Evolutionary conservation across 2,113 vertebrate species (phyloP).

Genomic region (Leuciscus idus): DNA sequence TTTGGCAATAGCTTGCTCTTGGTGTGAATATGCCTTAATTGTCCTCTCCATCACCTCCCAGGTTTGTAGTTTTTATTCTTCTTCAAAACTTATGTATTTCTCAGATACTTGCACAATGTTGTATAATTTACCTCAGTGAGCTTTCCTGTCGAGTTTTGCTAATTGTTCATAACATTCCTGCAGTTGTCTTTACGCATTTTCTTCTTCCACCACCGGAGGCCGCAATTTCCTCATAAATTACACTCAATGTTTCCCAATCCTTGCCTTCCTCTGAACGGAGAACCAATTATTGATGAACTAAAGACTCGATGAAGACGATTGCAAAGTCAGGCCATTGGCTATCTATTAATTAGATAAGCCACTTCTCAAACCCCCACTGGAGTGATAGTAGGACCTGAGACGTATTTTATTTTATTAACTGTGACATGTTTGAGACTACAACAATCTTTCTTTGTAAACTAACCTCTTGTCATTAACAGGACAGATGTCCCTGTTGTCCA

Average conservation of each 20-base stretch:
- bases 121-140: neutral
- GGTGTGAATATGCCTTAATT: no score
- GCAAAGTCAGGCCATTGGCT: neutral
- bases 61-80: neutral
- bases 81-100: neutral
- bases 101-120: neutral
- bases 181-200: neutral
- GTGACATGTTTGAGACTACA: neutral
- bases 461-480: neutral
- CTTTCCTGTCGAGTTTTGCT: neutral
- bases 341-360: neutral
- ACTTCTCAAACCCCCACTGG: neutral
- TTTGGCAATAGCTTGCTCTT: neutral
- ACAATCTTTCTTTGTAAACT: neutral
- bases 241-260: neutral
- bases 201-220: neutral
- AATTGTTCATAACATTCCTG: neutral
- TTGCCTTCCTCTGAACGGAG: neutral
- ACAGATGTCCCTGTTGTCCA: neutral
- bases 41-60: no score
- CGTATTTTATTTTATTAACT: neutral
- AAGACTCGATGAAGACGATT: neutral
- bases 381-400: neutral
- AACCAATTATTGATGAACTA: conserved; percentile 9
- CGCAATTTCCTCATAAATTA: conserved; percentile 1